phyloP scores from a whole-genome alignment of 1,140 invertebrate species.

The Calliopsis andreniformis region DNA sequence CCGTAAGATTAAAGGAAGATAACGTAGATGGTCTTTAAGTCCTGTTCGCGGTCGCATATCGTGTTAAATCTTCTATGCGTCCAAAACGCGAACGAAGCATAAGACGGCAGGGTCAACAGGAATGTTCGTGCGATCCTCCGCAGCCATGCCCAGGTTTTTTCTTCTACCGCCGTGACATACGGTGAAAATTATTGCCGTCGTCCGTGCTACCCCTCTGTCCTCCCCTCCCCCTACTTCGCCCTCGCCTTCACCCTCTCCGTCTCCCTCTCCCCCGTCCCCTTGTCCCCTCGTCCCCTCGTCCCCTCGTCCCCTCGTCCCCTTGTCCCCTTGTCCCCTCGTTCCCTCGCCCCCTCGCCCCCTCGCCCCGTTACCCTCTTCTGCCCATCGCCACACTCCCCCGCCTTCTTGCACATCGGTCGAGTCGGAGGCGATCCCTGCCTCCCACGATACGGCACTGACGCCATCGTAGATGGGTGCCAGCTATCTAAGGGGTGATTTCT shows the following conservation, averaged over 20 bases:
- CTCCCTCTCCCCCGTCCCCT: not conserved
- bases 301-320: slow-evolving; percentile 22
- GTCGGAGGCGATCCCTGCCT: slow-evolving; percentile 62
- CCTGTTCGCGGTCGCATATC: slow-evolving; percentile 28
- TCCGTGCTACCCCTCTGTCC: slow-evolving; percentile 50
- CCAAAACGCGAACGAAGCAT: slow-evolving; percentile 30
- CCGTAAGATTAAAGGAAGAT: too few relatives aligned
- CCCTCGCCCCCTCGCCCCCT: too few relatives aligned
- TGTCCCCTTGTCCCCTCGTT: not conserved
- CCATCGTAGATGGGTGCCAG: slow-evolving; percentile 70
- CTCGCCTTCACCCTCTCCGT: not conserved
- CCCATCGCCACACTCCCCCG: slow-evolving; percentile 10
- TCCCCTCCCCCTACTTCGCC: too few relatives aligned
- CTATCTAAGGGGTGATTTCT: slow-evolving; percentile 81
- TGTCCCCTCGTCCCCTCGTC: not conserved
- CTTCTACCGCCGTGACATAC: slow-evolving; percentile 58
- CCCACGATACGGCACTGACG: slow-evolving; percentile 69
- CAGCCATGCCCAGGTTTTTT: slow-evolving; percentile 48
- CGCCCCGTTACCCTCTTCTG: slow-evolving; percentile 8
- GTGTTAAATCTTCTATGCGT: slow-evolving; percentile 6
- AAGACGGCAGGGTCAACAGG: slow-evolving; percentile 45
- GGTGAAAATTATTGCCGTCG: slow-evolving; percentile 70
- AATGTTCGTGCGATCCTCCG: slow-evolving; percentile 57
- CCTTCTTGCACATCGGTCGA: slow-evolving; percentile 60
- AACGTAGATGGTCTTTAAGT: not conserved